Evolutionary conservation across 2,113 vertebrate genomes (phyloP).

Genomic region (Psophia crepitans): DNA sequence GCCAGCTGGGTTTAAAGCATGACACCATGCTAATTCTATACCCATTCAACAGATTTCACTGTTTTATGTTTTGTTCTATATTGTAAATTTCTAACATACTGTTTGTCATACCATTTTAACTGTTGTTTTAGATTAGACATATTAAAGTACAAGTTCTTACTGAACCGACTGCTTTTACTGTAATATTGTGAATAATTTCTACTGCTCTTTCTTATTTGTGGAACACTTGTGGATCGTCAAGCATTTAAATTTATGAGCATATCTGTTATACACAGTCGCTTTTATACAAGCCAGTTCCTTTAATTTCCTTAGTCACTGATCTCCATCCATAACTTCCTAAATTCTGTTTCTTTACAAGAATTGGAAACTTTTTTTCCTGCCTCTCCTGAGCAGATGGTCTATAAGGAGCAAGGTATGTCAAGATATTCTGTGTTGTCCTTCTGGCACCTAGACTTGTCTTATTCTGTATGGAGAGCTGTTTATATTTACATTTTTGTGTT

Average conservation of each 20-base stretch:
- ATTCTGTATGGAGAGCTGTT: background rate
- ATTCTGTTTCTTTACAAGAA: background rate
- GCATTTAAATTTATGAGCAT: background rate
- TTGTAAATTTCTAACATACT: background rate
- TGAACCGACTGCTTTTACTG: background rate
- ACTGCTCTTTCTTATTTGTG: background rate
- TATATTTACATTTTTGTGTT: background rate
- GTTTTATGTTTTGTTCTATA: background rate
- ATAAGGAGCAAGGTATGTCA: background rate
- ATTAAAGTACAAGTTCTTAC: background rate
- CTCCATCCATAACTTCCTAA: background rate
- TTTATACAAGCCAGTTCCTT: background rate
- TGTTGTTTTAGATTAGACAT: background rate
- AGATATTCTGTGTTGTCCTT: background rate
- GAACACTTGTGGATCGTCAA: background rate
- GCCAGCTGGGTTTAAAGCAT: no score
- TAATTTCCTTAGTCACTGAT: background rate
- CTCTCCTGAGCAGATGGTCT: background rate
- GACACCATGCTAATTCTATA: background rate
- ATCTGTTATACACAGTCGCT: background rate
- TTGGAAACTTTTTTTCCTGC: fast-evolving
- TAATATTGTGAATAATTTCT: background rate
- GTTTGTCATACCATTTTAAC: background rate
- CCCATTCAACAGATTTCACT: background rate
- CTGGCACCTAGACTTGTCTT: background rate